phyloP scores from a whole-genome alignment of 2,797 vertebrate genomes.

The Poecilia wingei region DNA sequence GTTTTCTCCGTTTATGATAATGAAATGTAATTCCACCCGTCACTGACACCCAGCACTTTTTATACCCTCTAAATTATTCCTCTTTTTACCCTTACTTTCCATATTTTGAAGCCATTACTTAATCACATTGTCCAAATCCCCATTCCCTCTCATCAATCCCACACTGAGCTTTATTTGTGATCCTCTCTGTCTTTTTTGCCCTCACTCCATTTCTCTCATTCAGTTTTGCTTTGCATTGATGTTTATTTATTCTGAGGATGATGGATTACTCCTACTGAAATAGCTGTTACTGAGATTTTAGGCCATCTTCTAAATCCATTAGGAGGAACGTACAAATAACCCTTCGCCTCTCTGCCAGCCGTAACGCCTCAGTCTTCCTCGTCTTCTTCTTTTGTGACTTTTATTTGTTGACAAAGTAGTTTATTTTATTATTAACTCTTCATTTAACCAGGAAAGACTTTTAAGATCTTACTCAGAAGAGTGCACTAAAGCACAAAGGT shows the following conservation, averaged over 20 bases:
- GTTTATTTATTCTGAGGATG: constrained; percentile 75
- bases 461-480: not conserved
- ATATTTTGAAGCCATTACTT: constrained; percentile 79
- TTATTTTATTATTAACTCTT: constrained; percentile 44
- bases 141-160: constrained; percentile 78
- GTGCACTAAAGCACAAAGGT: not conserved
- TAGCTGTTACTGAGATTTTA: constrained; percentile 83
- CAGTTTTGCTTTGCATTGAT: constrained; percentile 64
- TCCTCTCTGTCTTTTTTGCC: constrained; percentile 66
- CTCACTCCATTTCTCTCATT: constrained; percentile 63
- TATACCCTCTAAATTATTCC: constrained; percentile 64
- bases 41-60: constrained; percentile 63
- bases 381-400: constrained; percentile 62
- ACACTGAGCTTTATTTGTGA: constrained; percentile 74
- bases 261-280: constrained; percentile 81
- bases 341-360: constrained; percentile 66
- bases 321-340: constrained; percentile 73
- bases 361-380: constrained; percentile 63
- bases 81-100: constrained; percentile 63
- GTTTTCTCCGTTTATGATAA: constrained; percentile 68
- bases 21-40: constrained; percentile 75
- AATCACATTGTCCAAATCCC: constrained; percentile 83
- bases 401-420: constrained; percentile 60
- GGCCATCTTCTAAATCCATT: constrained; percentile 82
- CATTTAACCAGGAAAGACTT: not conserved